Base-by-base conservation (phyloP, 92 coral and sea anemone species). In the Paragorgia papillata region DNA sequence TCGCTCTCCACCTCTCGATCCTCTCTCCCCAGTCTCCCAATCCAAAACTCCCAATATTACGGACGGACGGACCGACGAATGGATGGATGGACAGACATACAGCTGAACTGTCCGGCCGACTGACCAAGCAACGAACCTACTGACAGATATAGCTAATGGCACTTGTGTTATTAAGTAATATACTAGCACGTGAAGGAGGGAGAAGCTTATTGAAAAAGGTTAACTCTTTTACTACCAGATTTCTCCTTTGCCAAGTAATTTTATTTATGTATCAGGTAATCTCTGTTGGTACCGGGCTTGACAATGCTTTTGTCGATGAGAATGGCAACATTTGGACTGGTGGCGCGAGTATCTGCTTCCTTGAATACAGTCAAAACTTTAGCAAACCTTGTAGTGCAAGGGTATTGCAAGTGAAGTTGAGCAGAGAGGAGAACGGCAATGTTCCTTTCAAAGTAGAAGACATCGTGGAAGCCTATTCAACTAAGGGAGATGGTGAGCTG, bases 291-390 rank as follows among this genome's bases (percentile, higher is more conserved):
- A 7, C 2, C 14, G 15, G 7, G 53, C n/a, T 46, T 2, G 97
- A 92, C 68, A 92, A 92, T 67, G 83, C 90, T 50, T 84, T 89
- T 70, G 53, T 84, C 12, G 97, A 92, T 69, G 89, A 57, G 5
- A 92, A 79, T 4, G 92, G 92, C 19, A 69, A 88, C 26, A 88
- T 90, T 21, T 92, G 97, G 97, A 40, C 86, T 27, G 96, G 89
- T 29, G 91, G 85, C 25, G 30, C 83, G 2, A 86, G 88, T 2
- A 28, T 86, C 1, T 89, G 80, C 25, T 29, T 83, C 46, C 59
- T 76, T 9, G 85, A 80, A 20, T 77, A 88, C 71, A 73, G 56
- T 9, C 49, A 73, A 27, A 83, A 91, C 80, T 67, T 91, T 22
- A 79, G 82, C 43, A 84, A 66, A 37, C 91, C 84, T 21, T 82